phyloP scores from a whole-genome alignment of 2,888 invertebrate species.

The Pyrochroa serraticornis region DNA sequence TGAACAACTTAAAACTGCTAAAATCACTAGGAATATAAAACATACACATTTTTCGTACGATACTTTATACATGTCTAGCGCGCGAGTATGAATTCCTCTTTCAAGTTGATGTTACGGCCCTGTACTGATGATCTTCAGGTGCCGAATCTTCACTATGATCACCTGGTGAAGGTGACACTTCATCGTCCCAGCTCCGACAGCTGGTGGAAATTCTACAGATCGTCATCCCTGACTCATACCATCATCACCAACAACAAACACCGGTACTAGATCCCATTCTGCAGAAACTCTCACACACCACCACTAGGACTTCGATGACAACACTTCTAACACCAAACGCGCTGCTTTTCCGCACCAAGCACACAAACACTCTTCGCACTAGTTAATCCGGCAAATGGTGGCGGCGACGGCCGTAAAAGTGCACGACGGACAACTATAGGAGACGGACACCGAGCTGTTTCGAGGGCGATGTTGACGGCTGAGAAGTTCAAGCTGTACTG shows the following conservation, averaged over 20 bases:
- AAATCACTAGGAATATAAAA: constrained; percentile 57
- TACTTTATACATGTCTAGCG: constrained; percentile 57
- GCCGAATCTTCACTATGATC: constrained; percentile 42
- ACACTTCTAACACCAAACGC: neutral
- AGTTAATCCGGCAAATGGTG: neutral
- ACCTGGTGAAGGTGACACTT: constrained; percentile 47
- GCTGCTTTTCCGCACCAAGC: neutral
- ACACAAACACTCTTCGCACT: constrained; percentile 2
- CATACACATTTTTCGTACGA: constrained; percentile 59
- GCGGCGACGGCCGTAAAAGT: constrained; percentile 2
- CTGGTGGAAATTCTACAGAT: constrained; percentile 32
- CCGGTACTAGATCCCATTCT: constrained; percentile 29
- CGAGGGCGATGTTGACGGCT: constrained; percentile 48
- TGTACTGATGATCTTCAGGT: constrained; percentile 47
- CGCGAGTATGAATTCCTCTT: constrained; percentile 16
- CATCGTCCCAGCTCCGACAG: constrained; percentile 50
- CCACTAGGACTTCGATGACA: neutral
- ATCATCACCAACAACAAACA: constrained; percentile 17
- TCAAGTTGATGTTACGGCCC: constrained; percentile 44
- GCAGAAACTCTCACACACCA: constrained; percentile 7
- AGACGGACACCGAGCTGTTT: constrained; percentile 20
- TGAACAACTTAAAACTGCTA: constrained; percentile 57
- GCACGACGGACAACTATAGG: constrained; percentile 8
- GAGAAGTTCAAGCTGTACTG: constrained; percentile 56
- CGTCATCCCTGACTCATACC: constrained; percentile 36